Conservation (phyloP, 2,888 invertebrate species). For the Chrysolina americana region DNA sequence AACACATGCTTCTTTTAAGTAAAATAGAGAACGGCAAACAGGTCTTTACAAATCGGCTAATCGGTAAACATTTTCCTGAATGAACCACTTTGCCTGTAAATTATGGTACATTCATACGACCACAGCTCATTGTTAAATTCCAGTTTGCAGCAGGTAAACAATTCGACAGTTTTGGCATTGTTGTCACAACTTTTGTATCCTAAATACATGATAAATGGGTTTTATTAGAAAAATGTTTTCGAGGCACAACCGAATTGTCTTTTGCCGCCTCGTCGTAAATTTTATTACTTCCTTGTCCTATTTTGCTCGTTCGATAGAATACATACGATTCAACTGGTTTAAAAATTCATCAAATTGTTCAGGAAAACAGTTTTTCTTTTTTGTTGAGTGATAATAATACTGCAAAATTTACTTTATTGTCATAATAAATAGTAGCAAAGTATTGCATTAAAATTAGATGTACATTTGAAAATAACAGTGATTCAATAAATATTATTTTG, state of each 20-base stretch:
- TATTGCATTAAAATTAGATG: no score
- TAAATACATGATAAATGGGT: constrained; percentile 59
- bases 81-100: constrained; percentile 56
- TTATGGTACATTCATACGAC: constrained; percentile 54
- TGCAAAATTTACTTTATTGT: no score
- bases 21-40: constrained; percentile 39
- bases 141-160: constrained; percentile 59
- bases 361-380: no score
- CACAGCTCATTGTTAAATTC: constrained; percentile 55
- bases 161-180: constrained; percentile 56
- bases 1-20: constrained; percentile 39
- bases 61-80: constrained; percentile 47
- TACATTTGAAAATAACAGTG: no score
- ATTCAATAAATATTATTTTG: no score
- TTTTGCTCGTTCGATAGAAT: background rate
- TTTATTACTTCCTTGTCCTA: constrained; percentile 22
- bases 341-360: no score
- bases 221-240: constrained; percentile 47
- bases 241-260: constrained; percentile 11
- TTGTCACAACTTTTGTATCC: constrained; percentile 58
- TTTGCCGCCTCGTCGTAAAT: constrained; percentile 21
- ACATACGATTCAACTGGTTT: no score
- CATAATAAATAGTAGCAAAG: no score
- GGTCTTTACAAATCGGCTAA: constrained; percentile 46
- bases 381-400: no score